These are phyloP conservation scores for Chymomyza fuscimana DNA, from an alignment of 2,888 invertebrate genomes.

Conservation along the genomic window DNA sequence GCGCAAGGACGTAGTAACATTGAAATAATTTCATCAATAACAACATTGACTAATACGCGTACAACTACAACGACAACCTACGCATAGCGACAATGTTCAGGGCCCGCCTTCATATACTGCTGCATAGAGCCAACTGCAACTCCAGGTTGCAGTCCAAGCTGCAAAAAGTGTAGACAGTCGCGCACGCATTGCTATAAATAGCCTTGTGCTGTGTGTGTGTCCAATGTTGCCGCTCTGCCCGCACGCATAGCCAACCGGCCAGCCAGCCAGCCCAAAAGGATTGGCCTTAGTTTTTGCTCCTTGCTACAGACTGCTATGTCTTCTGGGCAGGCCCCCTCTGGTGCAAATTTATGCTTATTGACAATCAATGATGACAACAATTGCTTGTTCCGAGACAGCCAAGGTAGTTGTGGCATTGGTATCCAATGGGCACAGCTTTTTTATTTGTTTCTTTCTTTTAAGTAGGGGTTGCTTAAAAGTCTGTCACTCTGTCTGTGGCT, in stretches of 20 bases:
- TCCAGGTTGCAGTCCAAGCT: background rate
- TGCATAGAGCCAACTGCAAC: background rate
- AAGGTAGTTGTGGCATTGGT: background rate
- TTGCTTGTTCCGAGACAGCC: slow-evolving; percentile 70
- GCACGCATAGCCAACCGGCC: slow-evolving; percentile 14
- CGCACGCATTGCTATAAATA: slow-evolving; percentile 52
- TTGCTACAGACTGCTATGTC: background rate
- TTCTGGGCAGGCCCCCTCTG: slow-evolving; percentile 65
- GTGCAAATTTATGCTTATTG: slow-evolving; percentile 79
- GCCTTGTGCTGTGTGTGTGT: slow-evolving; percentile 13
- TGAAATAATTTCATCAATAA: slow-evolving; percentile 60
- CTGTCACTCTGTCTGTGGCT: background rate
- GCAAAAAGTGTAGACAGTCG: slow-evolving; percentile 14
- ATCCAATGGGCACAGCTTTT: background rate
- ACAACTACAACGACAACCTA: slow-evolving; percentile 22
- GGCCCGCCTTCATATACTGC: slow-evolving; percentile 30
- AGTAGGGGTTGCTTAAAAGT: background rate
- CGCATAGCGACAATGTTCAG: slow-evolving; percentile 16
- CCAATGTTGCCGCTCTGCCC: slow-evolving; percentile 18
- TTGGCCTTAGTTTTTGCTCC: slow-evolving; percentile 36
- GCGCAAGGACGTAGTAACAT: slow-evolving; percentile 61
- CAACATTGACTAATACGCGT: slow-evolving; percentile 43
- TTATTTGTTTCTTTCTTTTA: background rate
- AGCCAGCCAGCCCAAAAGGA: slow-evolving; percentile 23
- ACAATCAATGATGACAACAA: slow-evolving; percentile 79